Base-by-base conservation (phyloP, 1,140 invertebrate species). In the Drosophila suzukii region DNA sequence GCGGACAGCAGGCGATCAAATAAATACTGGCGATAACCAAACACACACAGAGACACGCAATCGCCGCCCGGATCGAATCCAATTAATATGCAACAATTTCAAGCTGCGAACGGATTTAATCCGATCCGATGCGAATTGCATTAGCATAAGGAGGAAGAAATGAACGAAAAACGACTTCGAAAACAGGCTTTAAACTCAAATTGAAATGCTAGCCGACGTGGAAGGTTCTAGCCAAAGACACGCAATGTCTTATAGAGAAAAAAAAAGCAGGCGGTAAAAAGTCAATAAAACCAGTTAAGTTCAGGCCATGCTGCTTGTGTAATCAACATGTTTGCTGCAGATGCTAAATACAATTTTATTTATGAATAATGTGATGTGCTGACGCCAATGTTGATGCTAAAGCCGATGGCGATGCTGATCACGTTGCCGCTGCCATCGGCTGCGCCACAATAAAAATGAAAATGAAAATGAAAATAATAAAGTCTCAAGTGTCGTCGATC, bases 201-300 rank as follows among this genome's bases (percentile, higher is more conserved):
- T 82, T 70, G 30, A 77, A 76, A 86, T 83, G 83, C 82, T 71
- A 24, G 61, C 30, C 59, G 46, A 72, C 75, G 71, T 86, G 72
- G 72, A 89, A 89, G 83, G 84, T 88, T 86, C 76, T 88, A 83
- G 68, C 68, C 53, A 1, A 71, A 72, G 53, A 71, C 51, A 71
- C 67, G 66, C 65, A 57, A 43, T 34, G 36, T 10, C 24, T 32
- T 15, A 46, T 11, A 4, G 3, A 4, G 12, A 8, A 12, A 46
- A 12, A 24, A 75, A 46, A 41, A 61, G 74, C 46, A 46, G 76
- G 65, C 57, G 51, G 53, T 66, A 71, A 78, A 86, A 89, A 89
- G 81, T 89, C 85, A 89, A 89, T 90, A 89, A 90, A 89, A 90
- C 77, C 83, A 80, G 84, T 89, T 90, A 89, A 89, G 85, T 85